These are phyloP conservation scores for Drosophila eohydei DNA, from an alignment of 2,888 invertebrate genomes.

Conservation along the genomic window DNA sequence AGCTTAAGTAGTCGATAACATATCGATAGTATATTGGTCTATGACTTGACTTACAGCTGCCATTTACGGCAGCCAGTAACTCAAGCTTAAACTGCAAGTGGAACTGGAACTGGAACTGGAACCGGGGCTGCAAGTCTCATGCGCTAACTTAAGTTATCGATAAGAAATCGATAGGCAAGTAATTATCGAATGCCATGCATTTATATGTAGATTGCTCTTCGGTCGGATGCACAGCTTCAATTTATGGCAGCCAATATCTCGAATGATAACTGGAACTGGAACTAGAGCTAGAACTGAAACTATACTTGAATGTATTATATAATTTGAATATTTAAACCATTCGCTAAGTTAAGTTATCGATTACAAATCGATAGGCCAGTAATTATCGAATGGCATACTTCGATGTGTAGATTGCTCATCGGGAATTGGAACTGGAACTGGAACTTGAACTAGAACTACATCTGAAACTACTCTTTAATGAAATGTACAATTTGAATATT, in stretches of 20 bases:
- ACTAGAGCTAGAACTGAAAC: no score
- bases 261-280: conserved; percentile 14
- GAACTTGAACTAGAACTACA: no score
- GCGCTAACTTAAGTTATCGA: neutral
- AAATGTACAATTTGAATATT: no score
- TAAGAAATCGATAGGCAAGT: conserved; percentile 13
- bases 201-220: conserved; percentile 2
- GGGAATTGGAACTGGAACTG: no score
- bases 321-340: no score
- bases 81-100: neutral
- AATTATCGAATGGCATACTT: no score
- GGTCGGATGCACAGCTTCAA: conserved; percentile 19
- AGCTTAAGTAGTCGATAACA: neutral
- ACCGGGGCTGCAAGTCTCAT: neutral
- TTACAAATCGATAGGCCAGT: no score
- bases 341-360: no score
- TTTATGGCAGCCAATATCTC: conserved; percentile 36
- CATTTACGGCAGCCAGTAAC: neutral
- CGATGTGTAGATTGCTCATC: no score
- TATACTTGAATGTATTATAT: no score
- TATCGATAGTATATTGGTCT: neutral
- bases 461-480: no score
- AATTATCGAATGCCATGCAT: conserved; percentile 12
- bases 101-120: neutral
- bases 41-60: no score